Conservation (phyloP, 2,888 invertebrate species). For the Acanthacorydalis orientalis region DNA sequence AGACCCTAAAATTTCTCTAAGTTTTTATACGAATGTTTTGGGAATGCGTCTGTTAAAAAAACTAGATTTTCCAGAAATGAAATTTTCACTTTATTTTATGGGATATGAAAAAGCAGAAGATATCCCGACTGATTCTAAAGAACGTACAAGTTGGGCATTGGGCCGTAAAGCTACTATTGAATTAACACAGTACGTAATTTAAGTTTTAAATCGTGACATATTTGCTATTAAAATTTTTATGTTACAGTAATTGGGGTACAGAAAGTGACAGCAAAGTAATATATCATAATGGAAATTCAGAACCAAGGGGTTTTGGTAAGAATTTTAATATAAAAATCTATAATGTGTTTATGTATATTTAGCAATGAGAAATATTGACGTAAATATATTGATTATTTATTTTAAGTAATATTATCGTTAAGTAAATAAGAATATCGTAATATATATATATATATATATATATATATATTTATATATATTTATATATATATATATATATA, state of each 20-base stretch:
- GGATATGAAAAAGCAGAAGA: constrained; percentile 67
- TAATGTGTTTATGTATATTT: too few species aligned
- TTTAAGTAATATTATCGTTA: too few species aligned
- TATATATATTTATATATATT: too few species aligned
- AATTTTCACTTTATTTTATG: constrained; percentile 84
- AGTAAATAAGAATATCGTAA: too few species aligned
- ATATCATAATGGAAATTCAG: constrained; percentile 83
- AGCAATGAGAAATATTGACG: too few species aligned
- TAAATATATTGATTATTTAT: too few species aligned
- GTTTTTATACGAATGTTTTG: constrained; percentile 79
- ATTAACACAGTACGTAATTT: constrained; percentile 66
- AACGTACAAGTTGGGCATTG: constrained; percentile 61
- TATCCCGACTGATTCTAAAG: constrained; percentile 51
- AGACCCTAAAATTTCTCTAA: constrained; percentile 71
- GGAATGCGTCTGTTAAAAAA: constrained; percentile 85
- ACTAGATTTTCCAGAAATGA: constrained; percentile 73
- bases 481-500: too few species aligned
- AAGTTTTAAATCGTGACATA: background rate
- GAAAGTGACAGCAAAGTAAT: constrained; percentile 60
- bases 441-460: too few species aligned
- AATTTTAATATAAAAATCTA: constrained; percentile 3
- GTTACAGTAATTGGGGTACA: constrained; percentile 85
- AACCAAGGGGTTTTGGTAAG: constrained; percentile 72
- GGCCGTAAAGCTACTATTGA: constrained; percentile 75
- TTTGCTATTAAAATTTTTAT: constrained; percentile 6